phyloP scores from a whole-genome alignment of 1,140 invertebrate genomes.

The Carposina sasakii region DNA sequence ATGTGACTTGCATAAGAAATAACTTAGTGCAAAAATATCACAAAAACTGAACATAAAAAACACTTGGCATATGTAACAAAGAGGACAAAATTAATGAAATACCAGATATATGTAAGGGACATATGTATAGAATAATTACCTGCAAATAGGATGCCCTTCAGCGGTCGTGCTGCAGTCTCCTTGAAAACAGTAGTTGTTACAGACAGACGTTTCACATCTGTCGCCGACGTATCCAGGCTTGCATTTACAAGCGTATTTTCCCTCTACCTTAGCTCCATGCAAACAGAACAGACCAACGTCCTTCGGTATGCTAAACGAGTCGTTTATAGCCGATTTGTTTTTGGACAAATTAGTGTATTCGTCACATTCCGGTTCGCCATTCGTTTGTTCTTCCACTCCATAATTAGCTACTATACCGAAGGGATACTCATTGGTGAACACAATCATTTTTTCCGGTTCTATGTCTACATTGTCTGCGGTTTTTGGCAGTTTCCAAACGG shows the following conservation, averaged over 20 bases:
- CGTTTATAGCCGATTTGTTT: conserved; percentile 44
- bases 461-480: conserved; percentile 21
- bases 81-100: too few species aligned
- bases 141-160: conserved; percentile 62
- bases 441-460: conserved; percentile 42
- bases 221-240: conserved; percentile 73
- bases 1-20: too few species aligned
- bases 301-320: conserved; percentile 40
- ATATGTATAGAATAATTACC: too few species aligned
- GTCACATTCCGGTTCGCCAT: conserved; percentile 50
- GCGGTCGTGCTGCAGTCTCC: conserved; percentile 74
- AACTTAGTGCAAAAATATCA: too few species aligned
- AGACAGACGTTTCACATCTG: conserved; percentile 78
- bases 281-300: conserved; percentile 69
- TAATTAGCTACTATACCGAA: conserved; percentile 75
- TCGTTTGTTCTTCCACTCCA: conserved; percentile 59
- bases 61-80: too few species aligned
- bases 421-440: conserved; percentile 59
- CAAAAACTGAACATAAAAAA: too few species aligned
- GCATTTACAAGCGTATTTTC: conserved; percentile 69
- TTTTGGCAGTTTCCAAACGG: conserved; percentile 78
- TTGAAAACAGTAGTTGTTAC: conserved; percentile 80
- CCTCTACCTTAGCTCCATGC: conserved; percentile 65
- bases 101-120: too few species aligned
- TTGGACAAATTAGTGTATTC: conserved; percentile 38